These are phyloP conservation scores for Spodoptera exigua DNA, from an alignment of 2,888 invertebrate genomes.

Conservation along the genomic window DNA sequence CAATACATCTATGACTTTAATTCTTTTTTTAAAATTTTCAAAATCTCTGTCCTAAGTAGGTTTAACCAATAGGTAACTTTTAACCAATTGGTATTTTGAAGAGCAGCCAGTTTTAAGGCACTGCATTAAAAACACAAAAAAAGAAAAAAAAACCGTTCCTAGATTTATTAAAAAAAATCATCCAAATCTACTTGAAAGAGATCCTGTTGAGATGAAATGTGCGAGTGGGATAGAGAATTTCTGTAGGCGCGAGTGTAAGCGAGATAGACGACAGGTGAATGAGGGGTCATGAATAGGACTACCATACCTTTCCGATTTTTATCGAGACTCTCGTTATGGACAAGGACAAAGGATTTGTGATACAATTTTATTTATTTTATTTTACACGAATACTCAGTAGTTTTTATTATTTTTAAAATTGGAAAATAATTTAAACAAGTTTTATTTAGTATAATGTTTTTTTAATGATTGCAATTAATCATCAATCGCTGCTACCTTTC, in stretches of 20 bases:
- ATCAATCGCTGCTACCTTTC: no score
- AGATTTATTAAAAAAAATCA: not conserved
- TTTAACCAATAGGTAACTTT: no score
- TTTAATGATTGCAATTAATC: no score
- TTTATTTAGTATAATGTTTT: no score
- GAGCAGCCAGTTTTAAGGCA: not conserved
- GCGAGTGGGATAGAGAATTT: conserved; percentile 2
- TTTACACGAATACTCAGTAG: no score
- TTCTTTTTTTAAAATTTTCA: no score
- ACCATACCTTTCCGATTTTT: conserved; percentile 45
- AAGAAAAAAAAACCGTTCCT: no score
- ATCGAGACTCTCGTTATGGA: conserved; percentile 3
- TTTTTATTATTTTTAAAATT: no score
- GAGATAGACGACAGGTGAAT: conserved; percentile 77
- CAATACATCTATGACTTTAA: no score
- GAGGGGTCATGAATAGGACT: conserved; percentile 80
- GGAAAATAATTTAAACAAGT: no score
- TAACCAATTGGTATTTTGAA: not conserved
- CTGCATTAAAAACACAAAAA: not conserved
- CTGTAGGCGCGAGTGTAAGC: conserved; percentile 60
- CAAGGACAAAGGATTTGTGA: conserved; percentile 13
- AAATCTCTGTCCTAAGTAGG: no score
- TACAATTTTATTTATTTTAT: no score
- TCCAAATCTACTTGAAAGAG: conserved; percentile 54
- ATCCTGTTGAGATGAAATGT: conserved; percentile 73